These are phyloP conservation scores for Brotula barbata DNA, from an alignment of 2,797 vertebrate genomes.

Conservation along the genomic window DNA sequence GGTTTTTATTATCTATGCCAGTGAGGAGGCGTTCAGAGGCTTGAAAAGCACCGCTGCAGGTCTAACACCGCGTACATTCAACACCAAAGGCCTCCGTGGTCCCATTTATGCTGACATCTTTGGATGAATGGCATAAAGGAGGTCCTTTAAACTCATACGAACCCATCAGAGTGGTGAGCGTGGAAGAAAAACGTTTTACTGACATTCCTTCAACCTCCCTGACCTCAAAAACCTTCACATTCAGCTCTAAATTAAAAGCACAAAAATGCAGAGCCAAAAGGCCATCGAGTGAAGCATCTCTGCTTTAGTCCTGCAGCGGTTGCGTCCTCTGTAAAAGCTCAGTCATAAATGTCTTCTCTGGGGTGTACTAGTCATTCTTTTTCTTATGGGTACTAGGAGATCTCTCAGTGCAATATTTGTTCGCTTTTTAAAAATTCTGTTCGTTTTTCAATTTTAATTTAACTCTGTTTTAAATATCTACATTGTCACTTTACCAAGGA, in stretches of 20 bases:
- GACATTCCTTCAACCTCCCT: slow-evolving; percentile 42
- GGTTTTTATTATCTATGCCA: slow-evolving; percentile 51
- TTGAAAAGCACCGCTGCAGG: slow-evolving; percentile 36
- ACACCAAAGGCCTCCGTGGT: slow-evolving; percentile 14
- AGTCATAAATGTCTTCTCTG: slow-evolving; percentile 61
- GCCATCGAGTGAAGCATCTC: no score
- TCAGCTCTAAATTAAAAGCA: slow-evolving; percentile 1
- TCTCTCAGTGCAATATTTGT: slow-evolving; percentile 91
- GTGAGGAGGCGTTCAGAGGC: slow-evolving; percentile 48
- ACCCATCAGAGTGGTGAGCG: slow-evolving; percentile 22
- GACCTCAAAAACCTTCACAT: slow-evolving; percentile 6
- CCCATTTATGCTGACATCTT: not conserved
- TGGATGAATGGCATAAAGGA: slow-evolving; percentile 1
- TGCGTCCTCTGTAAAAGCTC: slow-evolving; percentile 54
- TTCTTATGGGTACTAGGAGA: slow-evolving; percentile 81
- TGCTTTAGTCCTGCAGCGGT: slow-evolving; percentile 14
- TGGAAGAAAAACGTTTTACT: slow-evolving; percentile 23
- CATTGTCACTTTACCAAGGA: slow-evolving; percentile 96
- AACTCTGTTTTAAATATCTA: slow-evolving; percentile 68
- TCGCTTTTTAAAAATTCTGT: slow-evolving; percentile 74
- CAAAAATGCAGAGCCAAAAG: not conserved
- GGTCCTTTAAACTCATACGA: slow-evolving; percentile 16
- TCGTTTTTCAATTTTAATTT: slow-evolving; percentile 66
- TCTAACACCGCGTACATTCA: slow-evolving; percentile 28
- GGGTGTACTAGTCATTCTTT: slow-evolving; percentile 73